Evolutionary conservation across 2,888 invertebrate genomes (phyloP).

Genomic region (Timema podura): DNA sequence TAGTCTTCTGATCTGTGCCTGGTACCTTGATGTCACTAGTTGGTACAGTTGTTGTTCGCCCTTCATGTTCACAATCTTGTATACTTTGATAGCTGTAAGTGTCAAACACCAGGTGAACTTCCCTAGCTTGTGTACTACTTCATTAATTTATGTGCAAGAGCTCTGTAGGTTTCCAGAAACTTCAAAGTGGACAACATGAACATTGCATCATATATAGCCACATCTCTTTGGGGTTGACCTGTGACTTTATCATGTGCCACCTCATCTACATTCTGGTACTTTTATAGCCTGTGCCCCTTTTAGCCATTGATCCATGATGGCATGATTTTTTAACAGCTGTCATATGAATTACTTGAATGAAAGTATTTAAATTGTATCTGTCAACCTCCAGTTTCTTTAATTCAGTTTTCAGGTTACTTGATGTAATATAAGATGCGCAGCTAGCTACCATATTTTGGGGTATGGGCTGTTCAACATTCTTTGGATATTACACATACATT

Average conservation of each 20-base stretch:
- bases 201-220: not conserved
- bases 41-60: not conserved
- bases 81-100: no score
- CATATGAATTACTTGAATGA: not conserved
- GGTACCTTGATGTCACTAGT: slow-evolving; percentile 4
- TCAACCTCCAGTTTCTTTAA: not conserved
- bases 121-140: no score
- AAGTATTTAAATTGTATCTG: not conserved
- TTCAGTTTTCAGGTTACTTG: not conserved
- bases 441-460: slow-evolving; percentile 4
- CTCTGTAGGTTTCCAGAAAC: no score
- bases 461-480: not conserved
- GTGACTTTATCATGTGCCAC: not conserved
- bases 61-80: no score
- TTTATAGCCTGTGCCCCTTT: not conserved
- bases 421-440: not conserved
- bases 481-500: not conserved
- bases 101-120: no score
- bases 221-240: not conserved
- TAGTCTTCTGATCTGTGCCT: slow-evolving; percentile 1
- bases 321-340: not conserved
- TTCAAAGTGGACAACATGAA: no score
- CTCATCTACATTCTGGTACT: slow-evolving; percentile 7
- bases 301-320: not conserved
- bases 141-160: no score